Base-by-base conservation (phyloP, 2,113 vertebrate genomes). In the Acanthisitta chloris region DNA sequence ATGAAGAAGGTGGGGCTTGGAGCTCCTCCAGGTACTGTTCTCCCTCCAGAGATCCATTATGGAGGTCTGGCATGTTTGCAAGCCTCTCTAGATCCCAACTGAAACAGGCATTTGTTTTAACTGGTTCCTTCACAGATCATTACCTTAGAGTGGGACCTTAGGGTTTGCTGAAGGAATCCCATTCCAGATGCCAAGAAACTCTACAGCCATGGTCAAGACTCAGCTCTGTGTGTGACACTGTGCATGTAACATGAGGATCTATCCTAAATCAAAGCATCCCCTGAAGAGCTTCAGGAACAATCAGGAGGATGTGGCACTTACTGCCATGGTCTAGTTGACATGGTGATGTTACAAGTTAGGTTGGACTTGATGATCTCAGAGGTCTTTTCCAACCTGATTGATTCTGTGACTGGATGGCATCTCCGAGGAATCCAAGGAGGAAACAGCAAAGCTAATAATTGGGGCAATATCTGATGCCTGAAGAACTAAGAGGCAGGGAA, bases 31-130 rank as follows among this genome's bases (percentile, higher is more conserved):
- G 88, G 76, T 24, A 55, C 96, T 93, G 83, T 58, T 94, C 92
- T 94, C 64, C 70, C 96, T 94, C 89, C 95, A 94, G 94, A 96
- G 95, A 94, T 95, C 95, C 89, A 94, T 95, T 96, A 88, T 1
- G 0, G 72, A 91, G 86, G 34, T 42, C 92, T 95, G 96, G 95
- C 91, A n/a, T 33, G 78, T 92, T 87, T 91, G 92, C 78, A 89
- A 90, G 92, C 61, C 93, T 86, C 96, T 86, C 59, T 52, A 77
- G 94, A 93, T 94, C 95, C 89, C 89, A 84, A 3, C 26, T 71
- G 97, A 77, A 94, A 71, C 80, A 91, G 57, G 81, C 77, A 81
- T 91, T 90, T 93, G 87, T 91, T 94, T 93, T 86, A 97, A 94
- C 86, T 67, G 92, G 95, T 95, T 95, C 82, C 61, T 95, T 77